Base-by-base conservation (phyloP, 2,113 vertebrate genomes). In the Gymnocephalus cernua region DNA sequence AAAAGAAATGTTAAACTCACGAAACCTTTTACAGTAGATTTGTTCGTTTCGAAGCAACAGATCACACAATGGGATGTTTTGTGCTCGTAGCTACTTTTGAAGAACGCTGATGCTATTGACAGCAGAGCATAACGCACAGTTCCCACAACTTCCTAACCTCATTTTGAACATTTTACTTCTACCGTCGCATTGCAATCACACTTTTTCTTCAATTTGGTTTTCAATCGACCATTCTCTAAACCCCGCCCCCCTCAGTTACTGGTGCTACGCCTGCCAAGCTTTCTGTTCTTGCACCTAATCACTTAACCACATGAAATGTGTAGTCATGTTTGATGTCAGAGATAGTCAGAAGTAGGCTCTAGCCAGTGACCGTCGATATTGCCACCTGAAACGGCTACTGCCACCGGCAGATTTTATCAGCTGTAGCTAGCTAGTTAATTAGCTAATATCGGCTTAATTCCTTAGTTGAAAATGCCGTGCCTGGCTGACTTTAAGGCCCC, bases 1-100 rank as follows among this genome's bases (percentile, higher is more conserved):
- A 65, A 67, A 81, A 63, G n/a, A 57, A 68, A 76, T 41, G 56
- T 9, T 48, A 51, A 53, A 23, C 66, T 19, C 8, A 70, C 16
- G 6, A 16, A 77, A 12, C 4, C 4, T 6, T 13, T 62, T 45
- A 71, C 29, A 16, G 32, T 50, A 73, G 54, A 47, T 61, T 18
- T 51, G 44, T 69, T 69, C 10, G 41, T 48, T 41, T 47, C 23
- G 18, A 38, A 54, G 32, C 4, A 59, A 53, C 23, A 19, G 29
- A 29, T 15, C 4, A 71, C n/a, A 65, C 47, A 44, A 32, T 21
- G 18, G 27, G 38, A 48, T 35, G n/a, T 23, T 38, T 19, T 41
- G 12, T 16, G 25, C 23, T 59, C 13, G 0, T 1, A 38, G 64
- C 44, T 63, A 35, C 51, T 57, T 59, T 57, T 58, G 2, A 67